Percentiles rank a stretch among this genome's conserved stretches.
Evolutionary conservation across 2,797 vertebrate genomes (phyloP).

Genomic region (Scyliorhinus canicula): DNA sequence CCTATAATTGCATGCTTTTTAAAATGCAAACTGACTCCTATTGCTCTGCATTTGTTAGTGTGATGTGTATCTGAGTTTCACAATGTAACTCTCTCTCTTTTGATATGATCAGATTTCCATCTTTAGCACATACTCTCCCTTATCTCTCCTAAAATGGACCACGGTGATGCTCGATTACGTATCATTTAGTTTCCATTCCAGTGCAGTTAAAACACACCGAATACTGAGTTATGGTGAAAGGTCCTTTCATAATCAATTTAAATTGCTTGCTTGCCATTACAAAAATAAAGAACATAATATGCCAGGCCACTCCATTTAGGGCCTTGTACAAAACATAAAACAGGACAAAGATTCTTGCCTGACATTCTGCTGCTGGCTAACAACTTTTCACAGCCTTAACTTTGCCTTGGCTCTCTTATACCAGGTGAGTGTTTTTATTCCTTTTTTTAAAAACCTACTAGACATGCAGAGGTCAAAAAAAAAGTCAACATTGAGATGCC

Average conservation of each 20-base stretch:
- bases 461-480: not conserved
- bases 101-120: not conserved
- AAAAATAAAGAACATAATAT: no score
- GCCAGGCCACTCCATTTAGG: no score
- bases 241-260: not conserved
- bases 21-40: not conserved
- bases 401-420: no score
- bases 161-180: no score
- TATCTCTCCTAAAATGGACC: not conserved
- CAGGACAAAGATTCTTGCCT: no score
- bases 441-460: not conserved
- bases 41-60: not conserved
- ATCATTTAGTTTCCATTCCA: not conserved
- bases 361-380: no score
- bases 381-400: no score
- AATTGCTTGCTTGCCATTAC: no score
- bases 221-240: not conserved
- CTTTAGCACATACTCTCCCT: not conserved
- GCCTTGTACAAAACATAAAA: no score
- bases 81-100: not conserved
- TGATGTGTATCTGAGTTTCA: not conserved
- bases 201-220: not conserved
- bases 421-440: not conserved
- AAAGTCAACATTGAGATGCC: not conserved
- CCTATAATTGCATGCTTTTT: not conserved